Base-by-base conservation (phyloP, 2,797 vertebrate species). In the Characodon lateralis region DNA sequence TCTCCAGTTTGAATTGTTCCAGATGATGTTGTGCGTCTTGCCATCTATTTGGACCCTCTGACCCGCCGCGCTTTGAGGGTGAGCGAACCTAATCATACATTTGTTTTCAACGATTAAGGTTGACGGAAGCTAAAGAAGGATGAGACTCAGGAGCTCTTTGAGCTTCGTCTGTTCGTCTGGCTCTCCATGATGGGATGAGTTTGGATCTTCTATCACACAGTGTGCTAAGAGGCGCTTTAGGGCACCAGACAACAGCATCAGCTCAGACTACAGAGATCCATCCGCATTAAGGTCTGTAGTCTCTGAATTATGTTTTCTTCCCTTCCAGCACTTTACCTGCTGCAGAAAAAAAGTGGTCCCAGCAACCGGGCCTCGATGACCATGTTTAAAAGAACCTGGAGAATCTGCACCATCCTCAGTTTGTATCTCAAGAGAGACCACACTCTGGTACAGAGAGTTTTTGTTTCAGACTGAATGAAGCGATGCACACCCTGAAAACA, bases 91-190 rank as follows among this genome's bases (percentile, higher is more conserved):
- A 89, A 93, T 94, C 90, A 90, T 95, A 95, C 93, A 95, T 94
- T 94, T 95, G 92, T 95, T 95, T 94, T 93, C 61, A 88, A 94
- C 92, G 94, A 94, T 93, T 94, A 92, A 85, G 93, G 90, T 94
- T 90, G 85, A 73, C 71, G 24, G 85, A 87, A 80, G 85, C 75
- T 77, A 53, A 79, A 85, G 84, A 86, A 88, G 86, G 90, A 89
- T 88, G 81, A 85, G 73, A 76, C 22, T 81, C 69, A 75, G 83
- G 78, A 81, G 83, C 85, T 88, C 61, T 35, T 35, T 35, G 35
- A 35, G 4, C 35, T 35, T 35, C 4, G 35, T 35, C 50, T 51
- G 48, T 43, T 43, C 13, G n/a, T 10, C 58, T 14, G 3, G 58
- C 43, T 46, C 43, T 10, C 43, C 43, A 46, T 10, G 43, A 46